A percentile compares a stretch with the other conserved stretches of the same genome.
These are phyloP conservation scores for Hetaerina titia DNA, from an alignment of 2,888 invertebrate species.

Conservation along the genomic window DNA sequence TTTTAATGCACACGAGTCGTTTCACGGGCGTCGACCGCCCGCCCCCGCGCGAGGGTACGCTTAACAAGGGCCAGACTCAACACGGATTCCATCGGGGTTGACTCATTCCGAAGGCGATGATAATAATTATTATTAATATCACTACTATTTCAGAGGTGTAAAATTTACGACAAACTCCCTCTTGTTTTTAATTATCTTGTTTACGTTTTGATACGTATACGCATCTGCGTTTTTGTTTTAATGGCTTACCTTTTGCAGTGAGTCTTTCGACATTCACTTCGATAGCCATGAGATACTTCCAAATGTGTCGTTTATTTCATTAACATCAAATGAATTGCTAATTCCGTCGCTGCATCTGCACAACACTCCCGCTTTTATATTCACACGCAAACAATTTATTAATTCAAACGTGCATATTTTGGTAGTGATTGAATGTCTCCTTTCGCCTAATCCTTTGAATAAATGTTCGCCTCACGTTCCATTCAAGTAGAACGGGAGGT, in stretches of 20 bases:
- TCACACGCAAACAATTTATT: no score
- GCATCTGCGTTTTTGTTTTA: not conserved
- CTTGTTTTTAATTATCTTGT: not conserved
- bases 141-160: not conserved
- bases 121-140: not conserved
- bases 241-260: not conserved
- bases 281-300: not conserved
- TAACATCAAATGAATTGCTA: not conserved
- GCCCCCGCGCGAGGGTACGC: not conserved
- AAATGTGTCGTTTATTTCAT: not conserved
- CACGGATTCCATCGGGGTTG: not conserved
- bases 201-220: not conserved
- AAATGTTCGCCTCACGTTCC: no score
- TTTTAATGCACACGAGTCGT: not conserved
- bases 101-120: not conserved
- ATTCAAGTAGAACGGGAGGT: no score
- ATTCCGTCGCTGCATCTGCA: not conserved
- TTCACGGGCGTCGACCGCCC: no score
- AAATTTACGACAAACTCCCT: not conserved
- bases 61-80: not conserved
- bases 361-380: not conserved
- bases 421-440: no score
- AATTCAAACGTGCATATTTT: no score
- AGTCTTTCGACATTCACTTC: not conserved
- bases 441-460: no score